Conservation (phyloP, 2,888 invertebrate genomes). For the Drosophila tanythrix region DNA sequence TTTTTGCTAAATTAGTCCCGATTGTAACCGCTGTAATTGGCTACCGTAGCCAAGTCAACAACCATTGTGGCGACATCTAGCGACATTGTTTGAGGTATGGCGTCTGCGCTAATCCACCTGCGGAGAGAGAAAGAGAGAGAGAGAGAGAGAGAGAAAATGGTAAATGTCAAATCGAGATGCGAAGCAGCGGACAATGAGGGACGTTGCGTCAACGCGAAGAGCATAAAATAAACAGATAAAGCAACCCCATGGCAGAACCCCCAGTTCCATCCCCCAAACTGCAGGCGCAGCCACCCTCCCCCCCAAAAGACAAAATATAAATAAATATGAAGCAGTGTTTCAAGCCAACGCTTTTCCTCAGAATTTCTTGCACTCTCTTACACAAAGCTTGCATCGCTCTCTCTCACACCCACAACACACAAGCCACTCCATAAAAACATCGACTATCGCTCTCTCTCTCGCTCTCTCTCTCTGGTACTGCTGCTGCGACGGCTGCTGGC, state of each 20-base stretch:
- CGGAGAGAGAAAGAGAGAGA: neutral
- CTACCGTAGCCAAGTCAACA: conserved; percentile 8
- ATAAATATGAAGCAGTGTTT: conserved; percentile 8
- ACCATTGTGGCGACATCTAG: conserved; percentile 43
- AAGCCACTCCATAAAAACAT: conserved; percentile 1
- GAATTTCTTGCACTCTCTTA: neutral
- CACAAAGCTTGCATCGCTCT: neutral
- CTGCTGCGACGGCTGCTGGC: neutral
- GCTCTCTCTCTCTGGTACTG: conserved; percentile 24
- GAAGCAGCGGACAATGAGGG: conserved; percentile 44
- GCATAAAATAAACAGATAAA: conserved; percentile 64
- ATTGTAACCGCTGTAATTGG: neutral
- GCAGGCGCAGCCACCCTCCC: conserved; percentile 13
- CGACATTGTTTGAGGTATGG: neutral
- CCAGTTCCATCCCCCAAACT: conserved; percentile 11
- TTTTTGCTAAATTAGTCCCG: neutral
- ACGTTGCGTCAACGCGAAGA: conserved; percentile 45
- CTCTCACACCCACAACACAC: neutral
- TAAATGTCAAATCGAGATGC: conserved; percentile 71
- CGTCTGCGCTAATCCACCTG: conserved; percentile 29
- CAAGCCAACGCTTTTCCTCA: conserved; percentile 3
- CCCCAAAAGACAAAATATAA: conserved; percentile 1
- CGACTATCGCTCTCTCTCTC: neutral
- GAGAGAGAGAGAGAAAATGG: conserved; percentile 5
- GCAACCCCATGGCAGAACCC: conserved; percentile 49